A percentile compares a stretch with the other conserved stretches of the same genome.
phyloP scores from a whole-genome alignment of 2,888 invertebrate genomes.

The Capitulum mitella region DNA sequence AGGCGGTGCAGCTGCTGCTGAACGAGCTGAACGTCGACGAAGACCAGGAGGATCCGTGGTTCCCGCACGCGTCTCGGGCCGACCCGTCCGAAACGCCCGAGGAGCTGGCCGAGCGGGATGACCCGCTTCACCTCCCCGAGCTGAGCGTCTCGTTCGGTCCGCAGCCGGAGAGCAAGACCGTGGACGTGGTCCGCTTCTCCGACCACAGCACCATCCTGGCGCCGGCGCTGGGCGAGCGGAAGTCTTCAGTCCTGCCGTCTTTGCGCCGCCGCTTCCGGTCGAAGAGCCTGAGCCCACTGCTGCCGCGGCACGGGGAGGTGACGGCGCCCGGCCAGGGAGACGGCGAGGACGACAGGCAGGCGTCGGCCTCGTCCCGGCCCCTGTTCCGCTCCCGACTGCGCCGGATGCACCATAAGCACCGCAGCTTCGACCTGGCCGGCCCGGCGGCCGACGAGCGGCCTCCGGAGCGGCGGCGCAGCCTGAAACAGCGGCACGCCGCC shows the following conservation, averaged over 20 bases:
- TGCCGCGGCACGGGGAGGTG: neutral
- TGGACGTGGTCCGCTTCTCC: neutral
- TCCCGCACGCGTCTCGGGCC: neutral
- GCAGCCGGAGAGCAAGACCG: conserved; percentile 3
- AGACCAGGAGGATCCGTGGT: conserved; percentile 10
- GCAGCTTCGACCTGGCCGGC: neutral
- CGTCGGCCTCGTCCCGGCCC: too few relatives aligned
- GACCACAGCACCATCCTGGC: neutral
- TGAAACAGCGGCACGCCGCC: neutral
- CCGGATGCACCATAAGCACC: neutral
- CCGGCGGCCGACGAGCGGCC: neutral
- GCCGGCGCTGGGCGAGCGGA: neutral
- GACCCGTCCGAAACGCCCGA: neutral
- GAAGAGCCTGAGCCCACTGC: neutral
- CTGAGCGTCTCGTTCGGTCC: neutral
- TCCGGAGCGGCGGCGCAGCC: neutral
- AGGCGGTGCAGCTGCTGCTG: neutral
- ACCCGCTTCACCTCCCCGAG: neutral
- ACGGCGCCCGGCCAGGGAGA: neutral
- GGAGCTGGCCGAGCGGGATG: neutral
- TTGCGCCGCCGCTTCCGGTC: neutral
- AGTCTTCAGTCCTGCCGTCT: neutral
- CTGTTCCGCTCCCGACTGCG: neutral
- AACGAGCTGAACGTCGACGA: neutral
- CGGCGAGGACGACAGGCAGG: too few relatives aligned